Evolutionary conservation across 2,888 invertebrate species (phyloP).

Genomic region (Andricus quercusramuli): DNA sequence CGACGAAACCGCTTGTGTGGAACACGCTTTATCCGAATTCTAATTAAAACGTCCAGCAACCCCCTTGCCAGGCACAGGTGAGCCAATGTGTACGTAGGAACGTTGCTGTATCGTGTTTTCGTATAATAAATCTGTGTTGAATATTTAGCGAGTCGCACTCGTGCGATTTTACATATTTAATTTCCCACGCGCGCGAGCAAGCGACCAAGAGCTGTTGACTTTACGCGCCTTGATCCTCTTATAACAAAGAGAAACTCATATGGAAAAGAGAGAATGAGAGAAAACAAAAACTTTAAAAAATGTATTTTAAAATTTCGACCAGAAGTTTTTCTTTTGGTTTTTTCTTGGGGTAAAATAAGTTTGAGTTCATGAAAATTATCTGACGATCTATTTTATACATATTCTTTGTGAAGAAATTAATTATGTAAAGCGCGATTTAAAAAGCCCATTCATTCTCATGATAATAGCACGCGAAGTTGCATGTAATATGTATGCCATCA

Average conservation of each 20-base stretch:
- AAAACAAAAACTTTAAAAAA: not conserved
- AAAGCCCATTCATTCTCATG: too few species aligned
- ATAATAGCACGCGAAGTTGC: too few species aligned
- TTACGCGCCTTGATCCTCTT: conserved; percentile 35
- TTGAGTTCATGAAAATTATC: too few species aligned
- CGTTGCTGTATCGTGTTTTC: conserved; percentile 37
- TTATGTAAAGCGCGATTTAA: too few species aligned
- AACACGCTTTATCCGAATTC: conserved; percentile 36
- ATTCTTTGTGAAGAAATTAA: too few species aligned
- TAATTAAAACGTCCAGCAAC: conserved; percentile 39
- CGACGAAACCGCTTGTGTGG: conserved; percentile 14
- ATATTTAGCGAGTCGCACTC: conserved; percentile 41
- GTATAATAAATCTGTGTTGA: conserved; percentile 46
- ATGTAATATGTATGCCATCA: too few species aligned
- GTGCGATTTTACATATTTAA: conserved; percentile 52
- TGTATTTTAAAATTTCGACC: not conserved
- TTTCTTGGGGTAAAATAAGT: too few species aligned
- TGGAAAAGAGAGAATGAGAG: conserved; percentile 8
- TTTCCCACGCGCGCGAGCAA: conserved; percentile 45
- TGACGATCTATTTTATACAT: too few species aligned
- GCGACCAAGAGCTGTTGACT: conserved; percentile 39
- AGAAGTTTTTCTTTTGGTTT: not conserved
- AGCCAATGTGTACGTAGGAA: conserved; percentile 22
- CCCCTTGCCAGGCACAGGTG: conserved; percentile 11
- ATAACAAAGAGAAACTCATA: conserved; percentile 31